phyloP scores from a whole-genome alignment of 2,113 vertebrate species.

The Cyanistes caeruleus region DNA sequence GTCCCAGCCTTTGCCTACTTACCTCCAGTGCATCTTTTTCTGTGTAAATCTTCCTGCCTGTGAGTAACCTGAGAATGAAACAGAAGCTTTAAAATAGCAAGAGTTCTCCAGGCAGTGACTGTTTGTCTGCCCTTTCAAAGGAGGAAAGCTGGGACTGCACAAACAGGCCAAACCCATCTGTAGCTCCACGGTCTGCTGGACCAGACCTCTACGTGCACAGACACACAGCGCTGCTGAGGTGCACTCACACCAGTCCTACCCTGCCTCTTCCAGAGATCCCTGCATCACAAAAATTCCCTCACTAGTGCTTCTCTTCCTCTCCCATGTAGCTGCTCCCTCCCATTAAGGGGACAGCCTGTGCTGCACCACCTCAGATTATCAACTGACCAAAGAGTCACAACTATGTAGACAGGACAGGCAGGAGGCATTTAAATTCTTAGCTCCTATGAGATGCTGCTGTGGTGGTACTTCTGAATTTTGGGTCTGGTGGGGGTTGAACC shows the following conservation, averaged over 20 bases:
- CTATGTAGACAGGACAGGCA: neutral
- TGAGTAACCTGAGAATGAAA: conserved; percentile 84
- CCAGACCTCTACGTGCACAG: neutral
- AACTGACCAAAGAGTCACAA: neutral
- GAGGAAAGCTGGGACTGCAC: neutral
- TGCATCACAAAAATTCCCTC: neutral
- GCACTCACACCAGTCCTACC: neutral
- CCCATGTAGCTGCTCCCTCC: neutral
- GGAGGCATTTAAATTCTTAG: neutral
- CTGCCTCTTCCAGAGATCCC: neutral
- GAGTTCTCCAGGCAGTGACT: neutral
- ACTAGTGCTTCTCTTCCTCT: neutral
- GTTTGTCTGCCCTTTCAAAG: neutral
- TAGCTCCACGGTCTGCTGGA: neutral
- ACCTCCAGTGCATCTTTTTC: conserved; percentile 93
- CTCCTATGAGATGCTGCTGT: neutral
- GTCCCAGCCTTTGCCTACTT: neutral
- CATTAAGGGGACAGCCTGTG: neutral
- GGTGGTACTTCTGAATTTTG: neutral
- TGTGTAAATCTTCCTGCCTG: conserved; percentile 89
- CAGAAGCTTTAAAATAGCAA: neutral
- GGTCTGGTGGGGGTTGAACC: neutral
- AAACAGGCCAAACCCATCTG: neutral
- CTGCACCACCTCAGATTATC: neutral
- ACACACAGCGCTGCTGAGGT: neutral